Percentiles rank a stretch among this genome's conserved stretches.
Conservation (phyloP, 2,888 invertebrate genomes). For the Heliconius sara region DNA sequence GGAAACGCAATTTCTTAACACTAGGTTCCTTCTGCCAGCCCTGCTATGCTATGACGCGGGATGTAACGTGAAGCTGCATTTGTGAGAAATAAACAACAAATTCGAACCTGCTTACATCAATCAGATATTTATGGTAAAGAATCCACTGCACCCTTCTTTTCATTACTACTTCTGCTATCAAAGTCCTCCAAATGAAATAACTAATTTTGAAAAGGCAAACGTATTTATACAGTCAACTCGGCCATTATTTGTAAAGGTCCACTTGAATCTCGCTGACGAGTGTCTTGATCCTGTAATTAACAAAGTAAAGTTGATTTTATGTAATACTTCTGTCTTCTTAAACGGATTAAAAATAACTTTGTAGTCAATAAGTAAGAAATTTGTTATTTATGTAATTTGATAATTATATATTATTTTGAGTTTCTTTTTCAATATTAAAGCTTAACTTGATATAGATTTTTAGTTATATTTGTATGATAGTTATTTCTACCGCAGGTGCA, state of each 20-base stretch:
- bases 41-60: too few species aligned
- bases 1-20: too few species aligned
- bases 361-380: too few species aligned
- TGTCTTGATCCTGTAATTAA: conserved; percentile 25
- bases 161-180: background rate
- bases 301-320: conserved; percentile 12
- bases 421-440: too few species aligned
- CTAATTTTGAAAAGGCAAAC: conserved; percentile 16
- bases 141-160: background rate
- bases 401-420: too few species aligned
- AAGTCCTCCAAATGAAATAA: conserved; percentile 13
- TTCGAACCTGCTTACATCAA: background rate
- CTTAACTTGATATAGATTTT: too few species aligned
- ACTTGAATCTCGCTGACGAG: conserved; percentile 20
- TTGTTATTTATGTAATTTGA: background rate
- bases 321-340: conserved; percentile 2
- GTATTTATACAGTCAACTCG: conserved; percentile 5
- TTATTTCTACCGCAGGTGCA: too few species aligned
- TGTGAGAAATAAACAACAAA: too few species aligned
- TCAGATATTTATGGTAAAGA: background rate
- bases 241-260: conserved; percentile 13
- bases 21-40: too few species aligned
- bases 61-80: background rate
- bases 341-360: conserved; percentile 5
- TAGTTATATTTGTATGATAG: too few species aligned